Evolutionary conservation across 1,140 invertebrate genomes (phyloP).

Genomic region (Papilio xuthus): DNA sequence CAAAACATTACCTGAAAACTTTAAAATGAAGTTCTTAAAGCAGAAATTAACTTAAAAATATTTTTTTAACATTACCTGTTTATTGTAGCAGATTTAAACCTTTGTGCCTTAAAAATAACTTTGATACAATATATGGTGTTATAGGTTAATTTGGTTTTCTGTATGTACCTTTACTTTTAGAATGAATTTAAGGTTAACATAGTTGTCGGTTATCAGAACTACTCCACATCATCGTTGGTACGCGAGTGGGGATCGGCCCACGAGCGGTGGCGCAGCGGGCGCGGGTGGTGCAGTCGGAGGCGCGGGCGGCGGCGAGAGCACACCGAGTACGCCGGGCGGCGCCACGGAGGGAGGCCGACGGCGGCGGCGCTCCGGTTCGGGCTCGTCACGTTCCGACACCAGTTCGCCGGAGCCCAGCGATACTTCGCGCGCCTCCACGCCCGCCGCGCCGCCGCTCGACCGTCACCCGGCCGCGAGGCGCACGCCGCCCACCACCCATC

Average conservation of each 20-base stretch:
- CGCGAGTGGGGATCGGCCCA: constrained; percentile 53
- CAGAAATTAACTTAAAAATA: too few relatives aligned
- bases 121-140: neutral
- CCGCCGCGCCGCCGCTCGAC: constrained; percentile 58
- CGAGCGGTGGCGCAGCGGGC: constrained; percentile 44
- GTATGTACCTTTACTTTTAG: neutral
- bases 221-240: constrained; percentile 74
- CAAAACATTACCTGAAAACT: too few relatives aligned
- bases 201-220: constrained; percentile 50
- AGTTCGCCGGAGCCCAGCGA: constrained; percentile 72
- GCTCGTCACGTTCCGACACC: constrained; percentile 70
- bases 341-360: constrained; percentile 61
- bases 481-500: constrained; percentile 56
- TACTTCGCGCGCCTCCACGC: constrained; percentile 72
- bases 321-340: constrained; percentile 72
- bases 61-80: too few relatives aligned
- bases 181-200: neutral
- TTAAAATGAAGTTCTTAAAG: too few relatives aligned
- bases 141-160: neutral
- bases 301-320: constrained; percentile 65
- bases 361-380: constrained; percentile 66
- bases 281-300: constrained; percentile 42
- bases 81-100: too few relatives aligned
- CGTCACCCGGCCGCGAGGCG: constrained; percentile 51
- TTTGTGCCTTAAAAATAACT: too few relatives aligned